Percentiles rank a stretch among this genome's conserved stretches.
Evolutionary conservation across 1,140 invertebrate genomes (phyloP).

Genomic region (Scaptodrosophila lebanonensis): DNA sequence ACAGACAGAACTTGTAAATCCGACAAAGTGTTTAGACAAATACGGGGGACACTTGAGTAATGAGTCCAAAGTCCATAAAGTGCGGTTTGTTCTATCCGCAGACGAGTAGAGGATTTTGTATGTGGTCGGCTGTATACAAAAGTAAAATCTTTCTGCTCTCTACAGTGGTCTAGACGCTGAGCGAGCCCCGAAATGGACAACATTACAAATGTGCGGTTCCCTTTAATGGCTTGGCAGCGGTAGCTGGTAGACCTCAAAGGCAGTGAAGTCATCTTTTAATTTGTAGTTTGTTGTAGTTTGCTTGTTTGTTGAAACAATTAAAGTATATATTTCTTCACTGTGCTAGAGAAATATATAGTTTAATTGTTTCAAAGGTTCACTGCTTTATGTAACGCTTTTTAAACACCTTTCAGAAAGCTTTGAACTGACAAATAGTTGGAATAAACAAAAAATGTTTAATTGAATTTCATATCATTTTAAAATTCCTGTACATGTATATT

Average conservation of each 20-base stretch:
- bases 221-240: constrained; percentile 27
- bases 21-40: constrained; percentile 22
- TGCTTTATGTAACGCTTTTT: too few species aligned
- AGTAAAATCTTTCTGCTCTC: constrained; percentile 20
- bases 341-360: too few species aligned
- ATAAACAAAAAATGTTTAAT: too few species aligned
- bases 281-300: too few species aligned
- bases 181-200: constrained; percentile 26
- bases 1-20: constrained; percentile 19
- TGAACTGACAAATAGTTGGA: too few species aligned
- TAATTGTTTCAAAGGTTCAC: too few species aligned
- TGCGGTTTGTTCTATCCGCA: constrained; percentile 38
- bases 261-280: too few species aligned
- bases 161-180: background rate
- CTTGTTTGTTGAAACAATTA: too few species aligned
- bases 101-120: constrained; percentile 24
- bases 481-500: too few species aligned
- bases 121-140: constrained; percentile 17
- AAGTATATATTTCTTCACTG: too few species aligned
- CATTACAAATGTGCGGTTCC: constrained; percentile 45
- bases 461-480: too few species aligned
- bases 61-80: constrained; percentile 30
- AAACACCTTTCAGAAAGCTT: too few species aligned
- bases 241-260: background rate
- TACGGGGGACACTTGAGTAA: constrained; percentile 29